Evolutionary conservation across 2,113 vertebrate species (phyloP).

Genomic region (Anarhynchus alexandrinus): DNA sequence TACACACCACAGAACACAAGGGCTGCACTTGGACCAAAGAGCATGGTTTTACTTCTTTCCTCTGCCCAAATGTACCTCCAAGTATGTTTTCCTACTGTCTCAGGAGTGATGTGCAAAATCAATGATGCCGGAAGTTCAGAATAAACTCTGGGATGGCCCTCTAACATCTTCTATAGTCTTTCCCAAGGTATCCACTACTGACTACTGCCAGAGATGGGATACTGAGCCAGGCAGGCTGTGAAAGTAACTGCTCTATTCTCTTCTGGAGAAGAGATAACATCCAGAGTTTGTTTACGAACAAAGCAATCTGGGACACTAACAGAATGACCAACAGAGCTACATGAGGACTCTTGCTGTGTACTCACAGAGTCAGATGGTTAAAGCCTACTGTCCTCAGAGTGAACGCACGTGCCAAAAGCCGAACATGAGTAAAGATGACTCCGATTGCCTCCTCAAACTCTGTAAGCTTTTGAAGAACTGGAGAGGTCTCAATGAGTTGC

Average conservation of each 20-base stretch:
- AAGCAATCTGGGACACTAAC: neutral
- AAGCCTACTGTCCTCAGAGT: conserved; percentile 97
- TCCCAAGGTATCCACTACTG: neutral
- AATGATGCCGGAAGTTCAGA: neutral
- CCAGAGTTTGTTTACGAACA: neutral
- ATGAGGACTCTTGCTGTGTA: neutral
- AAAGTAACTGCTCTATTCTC: neutral
- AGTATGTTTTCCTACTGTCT: neutral
- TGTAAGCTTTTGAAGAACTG: conserved; percentile 95
- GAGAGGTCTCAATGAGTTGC: conserved; percentile 95
- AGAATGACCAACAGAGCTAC: neutral
- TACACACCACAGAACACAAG: neutral
- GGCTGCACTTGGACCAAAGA: neutral
- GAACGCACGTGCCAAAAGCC: conserved; percentile 92
- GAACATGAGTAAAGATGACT: conserved; percentile 92
- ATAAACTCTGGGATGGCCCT: neutral
- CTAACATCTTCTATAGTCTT: neutral
- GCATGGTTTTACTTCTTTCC: neutral
- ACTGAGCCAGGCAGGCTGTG: fast-evolving
- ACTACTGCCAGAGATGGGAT: neutral
- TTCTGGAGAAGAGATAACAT: neutral
- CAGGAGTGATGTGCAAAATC: neutral
- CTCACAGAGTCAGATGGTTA: conserved; percentile 98
- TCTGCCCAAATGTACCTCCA: neutral
- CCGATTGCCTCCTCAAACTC: conserved; percentile 93